These are phyloP conservation scores for Sitobion miscanthi DNA, from an alignment of 1,140 invertebrate species.

Conservation along the genomic window DNA sequence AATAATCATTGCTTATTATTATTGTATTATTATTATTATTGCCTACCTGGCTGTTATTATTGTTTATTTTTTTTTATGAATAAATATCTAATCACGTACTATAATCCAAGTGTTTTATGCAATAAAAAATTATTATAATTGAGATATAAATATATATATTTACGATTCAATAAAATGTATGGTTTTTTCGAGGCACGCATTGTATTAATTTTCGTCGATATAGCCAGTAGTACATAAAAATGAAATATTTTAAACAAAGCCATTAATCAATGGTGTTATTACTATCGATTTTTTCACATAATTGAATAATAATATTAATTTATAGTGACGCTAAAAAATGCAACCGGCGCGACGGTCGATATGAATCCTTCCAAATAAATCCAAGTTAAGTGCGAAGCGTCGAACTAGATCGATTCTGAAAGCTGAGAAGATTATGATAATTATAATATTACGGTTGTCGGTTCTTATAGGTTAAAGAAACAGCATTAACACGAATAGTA, in stretches of 20 bases:
- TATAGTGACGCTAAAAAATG: not conserved
- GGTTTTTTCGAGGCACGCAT: not conserved
- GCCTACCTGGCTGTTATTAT: not conserved
- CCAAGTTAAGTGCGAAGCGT: not conserved
- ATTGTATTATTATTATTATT: not conserved
- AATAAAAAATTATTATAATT: constrained; percentile 6
- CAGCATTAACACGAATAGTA: not conserved
- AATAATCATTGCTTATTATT: not conserved
- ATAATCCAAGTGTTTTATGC: not conserved
- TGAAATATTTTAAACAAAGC: not conserved
- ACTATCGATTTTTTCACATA: not conserved
- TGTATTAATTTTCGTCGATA: not conserved
- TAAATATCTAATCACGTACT: not conserved
- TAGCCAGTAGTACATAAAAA: not conserved
- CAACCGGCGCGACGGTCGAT: not conserved
- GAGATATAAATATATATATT: not conserved
- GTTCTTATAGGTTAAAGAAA: not conserved
- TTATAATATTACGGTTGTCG: no score
- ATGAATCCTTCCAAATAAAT: not conserved
- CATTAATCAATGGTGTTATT: not conserved
- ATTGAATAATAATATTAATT: not conserved
- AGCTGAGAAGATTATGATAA: not conserved
- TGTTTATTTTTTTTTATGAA: not conserved
- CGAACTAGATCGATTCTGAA: not conserved
- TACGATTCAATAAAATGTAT: not conserved